phyloP scores from a whole-genome alignment of 2,888 invertebrate species.

The Stomorhina lunata region DNA sequence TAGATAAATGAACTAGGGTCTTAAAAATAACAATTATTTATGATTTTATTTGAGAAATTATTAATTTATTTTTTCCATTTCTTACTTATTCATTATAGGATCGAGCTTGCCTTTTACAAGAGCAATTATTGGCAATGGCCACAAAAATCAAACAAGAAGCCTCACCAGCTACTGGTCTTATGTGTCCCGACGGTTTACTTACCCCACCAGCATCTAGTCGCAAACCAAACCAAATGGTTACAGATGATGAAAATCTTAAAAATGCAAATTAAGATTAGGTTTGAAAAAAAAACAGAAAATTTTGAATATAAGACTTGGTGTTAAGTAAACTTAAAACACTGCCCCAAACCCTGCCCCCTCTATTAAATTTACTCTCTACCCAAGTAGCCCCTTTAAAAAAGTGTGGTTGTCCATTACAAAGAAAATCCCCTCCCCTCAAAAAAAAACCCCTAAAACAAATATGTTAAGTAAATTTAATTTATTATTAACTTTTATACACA shows the following conservation, averaged over 20 bases:
- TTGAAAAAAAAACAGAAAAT: conserved; percentile 8
- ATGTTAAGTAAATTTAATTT: conserved; percentile 63
- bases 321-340: conserved; percentile 25
- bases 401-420: conserved; percentile 1
- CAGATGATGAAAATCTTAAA: conserved; percentile 59
- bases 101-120: conserved; percentile 74
- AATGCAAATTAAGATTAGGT: conserved; percentile 17
- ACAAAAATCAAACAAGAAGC: conserved; percentile 75
- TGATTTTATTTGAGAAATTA: background rate
- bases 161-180: conserved; percentile 77
- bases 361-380: background rate
- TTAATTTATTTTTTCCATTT: background rate
- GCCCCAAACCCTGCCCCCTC: background rate
- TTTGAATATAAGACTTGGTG: conserved; percentile 30
- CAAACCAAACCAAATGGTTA: conserved; percentile 72
- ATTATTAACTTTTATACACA: conserved; percentile 51
- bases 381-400: conserved; percentile 17
- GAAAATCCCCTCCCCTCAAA: background rate
- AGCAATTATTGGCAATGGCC: conserved; percentile 70
- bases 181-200: conserved; percentile 77
- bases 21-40: background rate
- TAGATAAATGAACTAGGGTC: too few species aligned
- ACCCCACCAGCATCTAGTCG: conserved; percentile 80
- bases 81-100: conserved; percentile 72
- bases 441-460: background rate